Percentiles rank a stretch among this genome's conserved stretches.
Evolutionary conservation across 2,888 invertebrate species (phyloP).

Genomic region (Cantharis lateralis): DNA sequence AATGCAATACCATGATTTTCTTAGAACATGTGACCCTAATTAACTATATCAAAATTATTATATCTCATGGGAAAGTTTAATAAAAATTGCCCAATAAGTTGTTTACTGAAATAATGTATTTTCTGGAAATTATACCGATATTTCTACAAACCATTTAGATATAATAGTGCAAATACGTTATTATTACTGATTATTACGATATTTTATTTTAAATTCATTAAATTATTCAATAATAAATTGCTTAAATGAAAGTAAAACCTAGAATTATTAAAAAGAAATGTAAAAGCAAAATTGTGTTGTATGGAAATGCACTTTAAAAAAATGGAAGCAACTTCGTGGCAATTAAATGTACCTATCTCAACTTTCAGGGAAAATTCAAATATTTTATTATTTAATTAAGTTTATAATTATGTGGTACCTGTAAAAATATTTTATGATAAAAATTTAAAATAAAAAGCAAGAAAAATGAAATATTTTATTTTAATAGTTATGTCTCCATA

Average conservation of each 20-base stretch:
- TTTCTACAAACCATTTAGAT: no score
- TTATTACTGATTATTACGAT: not conserved
- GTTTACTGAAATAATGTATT: not conserved
- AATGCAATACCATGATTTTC: slow-evolving; percentile 62
- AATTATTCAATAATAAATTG: no score
- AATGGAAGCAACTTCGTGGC: not conserved
- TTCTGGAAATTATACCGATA: no score
- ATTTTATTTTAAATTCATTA: not conserved
- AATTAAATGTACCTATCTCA: not conserved
- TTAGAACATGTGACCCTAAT: slow-evolving; percentile 48
- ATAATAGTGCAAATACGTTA: no score
- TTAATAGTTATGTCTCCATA: no score
- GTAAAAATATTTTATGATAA: no score
- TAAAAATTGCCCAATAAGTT: not conserved
- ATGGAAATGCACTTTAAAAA: not conserved
- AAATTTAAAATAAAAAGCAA: no score
- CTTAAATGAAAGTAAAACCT: not conserved
- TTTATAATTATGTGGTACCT: no score
- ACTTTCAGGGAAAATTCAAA: not conserved
- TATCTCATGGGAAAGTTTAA: not conserved
- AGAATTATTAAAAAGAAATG: not conserved
- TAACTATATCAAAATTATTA: not conserved
- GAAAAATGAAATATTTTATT: no score
- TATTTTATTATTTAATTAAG: no score
- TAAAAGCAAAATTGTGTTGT: not conserved